Evolutionary conservation across 2,888 invertebrate species (phyloP).

Genomic region (Plagodis pulveraria): DNA sequence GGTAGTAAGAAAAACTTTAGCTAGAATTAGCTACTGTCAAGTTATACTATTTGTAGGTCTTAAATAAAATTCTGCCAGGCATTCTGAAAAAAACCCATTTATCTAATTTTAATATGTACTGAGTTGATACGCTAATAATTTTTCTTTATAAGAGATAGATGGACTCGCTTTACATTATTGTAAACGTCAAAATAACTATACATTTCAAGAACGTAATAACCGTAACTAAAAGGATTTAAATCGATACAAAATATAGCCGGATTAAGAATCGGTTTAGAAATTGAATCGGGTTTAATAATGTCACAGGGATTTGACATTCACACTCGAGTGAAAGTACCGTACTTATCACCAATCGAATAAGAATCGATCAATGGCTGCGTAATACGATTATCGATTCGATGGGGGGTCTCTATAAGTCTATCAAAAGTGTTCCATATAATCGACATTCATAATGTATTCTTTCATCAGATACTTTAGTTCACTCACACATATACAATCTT

Average conservation of each 20-base stretch:
- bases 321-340: slow-evolving; percentile 74
- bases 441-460: no score
- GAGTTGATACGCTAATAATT: no score
- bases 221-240: slow-evolving; percentile 67
- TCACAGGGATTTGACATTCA: slow-evolving; percentile 73
- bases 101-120: no score
- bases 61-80: no score
- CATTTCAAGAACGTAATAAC: slow-evolving; percentile 52
- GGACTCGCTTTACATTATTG: no score
- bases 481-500: no score
- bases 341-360: slow-evolving; percentile 54
- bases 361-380: slow-evolving; percentile 40
- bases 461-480: no score
- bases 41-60: no score
- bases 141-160: no score
- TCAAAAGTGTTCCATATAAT: neutral
- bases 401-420: slow-evolving; percentile 33
- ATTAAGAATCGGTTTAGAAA: slow-evolving; percentile 50
- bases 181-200: slow-evolving; percentile 35
- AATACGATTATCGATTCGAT: slow-evolving; percentile 42
- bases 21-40: no score
- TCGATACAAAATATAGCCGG: slow-evolving; percentile 57
- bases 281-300: slow-evolving; percentile 65
- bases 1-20: no score
- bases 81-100: no score